A percentile compares a stretch with the other conserved stretches of the same genome.
phyloP scores from a whole-genome alignment of 2,113 vertebrate species.

The Eclectus roratus region DNA sequence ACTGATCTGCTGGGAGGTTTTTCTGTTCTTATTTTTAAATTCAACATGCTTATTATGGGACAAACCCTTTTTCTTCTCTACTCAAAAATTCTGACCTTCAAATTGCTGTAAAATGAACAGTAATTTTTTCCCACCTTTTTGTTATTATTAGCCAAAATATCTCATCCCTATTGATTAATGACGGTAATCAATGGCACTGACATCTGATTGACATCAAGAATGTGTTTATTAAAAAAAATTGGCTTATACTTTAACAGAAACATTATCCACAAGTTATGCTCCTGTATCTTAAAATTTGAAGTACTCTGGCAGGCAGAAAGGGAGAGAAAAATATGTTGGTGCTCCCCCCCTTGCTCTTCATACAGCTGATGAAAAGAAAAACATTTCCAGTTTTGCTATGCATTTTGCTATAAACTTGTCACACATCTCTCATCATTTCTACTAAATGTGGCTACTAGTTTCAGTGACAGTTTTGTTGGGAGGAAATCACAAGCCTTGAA shows the following conservation, averaged over 20 bases:
- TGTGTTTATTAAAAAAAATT: not conserved
- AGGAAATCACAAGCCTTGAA: constrained; percentile 35
- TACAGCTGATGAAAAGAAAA: constrained; percentile 55
- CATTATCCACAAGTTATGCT: not conserved
- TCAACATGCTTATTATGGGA: not conserved
- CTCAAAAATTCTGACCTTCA: not conserved
- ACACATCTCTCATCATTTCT: constrained; percentile 57
- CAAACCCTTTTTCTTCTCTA: not conserved
- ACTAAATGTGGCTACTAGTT: constrained; percentile 13
- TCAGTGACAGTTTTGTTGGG: constrained; percentile 36
- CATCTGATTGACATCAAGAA: not conserved
- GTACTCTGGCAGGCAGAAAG: not conserved
- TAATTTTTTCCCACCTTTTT: not conserved
- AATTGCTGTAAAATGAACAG: not conserved
- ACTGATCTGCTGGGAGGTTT: rapidly evolving
- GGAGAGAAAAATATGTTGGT: not conserved
- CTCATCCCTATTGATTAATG: not conserved
- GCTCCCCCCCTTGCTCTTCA: not conserved
- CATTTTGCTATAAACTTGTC: constrained; percentile 47
- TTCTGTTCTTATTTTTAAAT: not conserved
- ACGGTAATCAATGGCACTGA: not conserved
- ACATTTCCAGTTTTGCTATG: constrained; percentile 12
- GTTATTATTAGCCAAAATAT: not conserved
- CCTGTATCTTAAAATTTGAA: not conserved
- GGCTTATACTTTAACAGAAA: constrained; percentile 10